phyloP scores from a whole-genome alignment of 2,113 vertebrate genomes.

The Saiga tatarica region DNA sequence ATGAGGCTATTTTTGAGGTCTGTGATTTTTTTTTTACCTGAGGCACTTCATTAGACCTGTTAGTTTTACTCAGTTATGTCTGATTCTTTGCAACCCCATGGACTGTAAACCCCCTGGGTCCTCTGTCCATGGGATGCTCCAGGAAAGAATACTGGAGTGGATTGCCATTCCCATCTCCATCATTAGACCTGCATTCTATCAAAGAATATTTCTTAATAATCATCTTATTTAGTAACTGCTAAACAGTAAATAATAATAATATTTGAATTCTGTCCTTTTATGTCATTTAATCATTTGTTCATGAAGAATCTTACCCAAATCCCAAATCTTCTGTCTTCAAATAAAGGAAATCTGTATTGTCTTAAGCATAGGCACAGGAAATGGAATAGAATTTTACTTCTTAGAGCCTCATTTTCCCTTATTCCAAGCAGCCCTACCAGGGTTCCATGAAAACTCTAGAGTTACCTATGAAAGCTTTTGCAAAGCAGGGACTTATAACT shows the following conservation, averaged over 20 bases:
- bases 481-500: neutral
- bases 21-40: neutral
- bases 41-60: neutral
- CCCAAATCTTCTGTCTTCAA: neutral
- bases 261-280: neutral
- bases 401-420: neutral
- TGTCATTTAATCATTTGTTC: neutral
- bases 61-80: neutral
- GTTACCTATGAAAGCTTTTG: neutral
- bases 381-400: neutral
- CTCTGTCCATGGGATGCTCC: neutral
- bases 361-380: neutral
- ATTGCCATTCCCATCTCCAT: neutral
- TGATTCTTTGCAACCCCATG: neutral
- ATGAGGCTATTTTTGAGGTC: neutral
- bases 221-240: neutral
- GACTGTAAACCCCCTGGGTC: neutral
- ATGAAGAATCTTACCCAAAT: neutral
- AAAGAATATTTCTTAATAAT: neutral
- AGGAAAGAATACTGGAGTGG: neutral
- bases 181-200: neutral
- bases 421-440: neutral
- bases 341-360: neutral
- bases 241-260: neutral
- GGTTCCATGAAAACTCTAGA: neutral